These are phyloP conservation scores for Brachypterus glaber DNA, from an alignment of 2,888 invertebrate species.

Conservation along the genomic window DNA sequence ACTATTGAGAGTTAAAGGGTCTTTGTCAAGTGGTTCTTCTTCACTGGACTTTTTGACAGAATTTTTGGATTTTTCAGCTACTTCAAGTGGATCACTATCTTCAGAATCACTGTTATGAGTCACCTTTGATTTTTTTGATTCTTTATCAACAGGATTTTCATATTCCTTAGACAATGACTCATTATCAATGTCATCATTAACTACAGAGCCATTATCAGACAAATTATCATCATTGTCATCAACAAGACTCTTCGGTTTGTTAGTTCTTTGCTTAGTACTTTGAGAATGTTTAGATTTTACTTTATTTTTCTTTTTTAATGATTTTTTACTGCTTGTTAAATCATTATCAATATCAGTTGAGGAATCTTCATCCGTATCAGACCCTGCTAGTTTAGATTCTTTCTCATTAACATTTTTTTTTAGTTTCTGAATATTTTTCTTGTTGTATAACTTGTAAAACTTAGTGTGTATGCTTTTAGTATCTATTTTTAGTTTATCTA, in stretches of 20 bases:
- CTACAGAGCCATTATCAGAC: conserved; percentile 2
- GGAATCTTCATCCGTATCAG: neutral
- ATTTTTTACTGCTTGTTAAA: too few species aligned
- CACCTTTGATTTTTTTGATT: conserved; percentile 8
- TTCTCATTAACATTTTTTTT: conserved; percentile 6
- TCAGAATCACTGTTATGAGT: too few species aligned
- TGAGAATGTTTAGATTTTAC: too few species aligned
- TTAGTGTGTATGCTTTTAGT: too few species aligned
- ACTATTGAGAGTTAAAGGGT: too few species aligned
- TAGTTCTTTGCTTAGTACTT: conserved; percentile 7
- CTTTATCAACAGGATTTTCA: conserved; percentile 3
- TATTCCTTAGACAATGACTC: too few species aligned
- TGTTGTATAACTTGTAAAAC: too few species aligned
- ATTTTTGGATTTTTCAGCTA: too few species aligned
- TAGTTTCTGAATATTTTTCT: too few species aligned
- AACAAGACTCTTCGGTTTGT: conserved; percentile 1
- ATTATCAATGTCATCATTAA: conserved; percentile 4
- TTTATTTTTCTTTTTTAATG: too few species aligned
- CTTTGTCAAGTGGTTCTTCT: too few species aligned
- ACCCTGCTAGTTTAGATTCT: conserved; percentile 1
- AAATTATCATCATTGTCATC: conserved; percentile 2
- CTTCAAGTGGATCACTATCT: conserved; percentile 1
- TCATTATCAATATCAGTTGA: conserved; percentile 6
- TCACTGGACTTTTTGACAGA: too few species aligned
- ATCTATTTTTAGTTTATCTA: conserved; percentile 19